These are phyloP conservation scores for Diadumene lineata DNA, from an alignment of 92 coral and sea anemone genomes.

Conservation along the genomic window DNA sequence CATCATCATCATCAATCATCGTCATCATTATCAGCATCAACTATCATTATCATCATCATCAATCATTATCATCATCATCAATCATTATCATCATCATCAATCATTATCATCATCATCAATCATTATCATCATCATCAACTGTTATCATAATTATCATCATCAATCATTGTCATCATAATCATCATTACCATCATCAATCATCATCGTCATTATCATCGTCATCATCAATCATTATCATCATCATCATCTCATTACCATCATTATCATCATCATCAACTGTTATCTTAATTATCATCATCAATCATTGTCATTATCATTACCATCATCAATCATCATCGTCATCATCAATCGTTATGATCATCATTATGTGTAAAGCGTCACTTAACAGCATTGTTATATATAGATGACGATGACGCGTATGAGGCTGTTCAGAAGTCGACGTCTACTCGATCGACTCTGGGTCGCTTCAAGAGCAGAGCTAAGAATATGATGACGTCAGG, in stretches of 20 bases:
- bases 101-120: not conserved
- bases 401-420: constrained; percentile 45
- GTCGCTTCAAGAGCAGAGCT: constrained; percentile 45
- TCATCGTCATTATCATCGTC: not conserved
- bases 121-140: constrained; percentile 5
- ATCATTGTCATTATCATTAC: not conserved
- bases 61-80: not conserved
- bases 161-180: not conserved
- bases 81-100: not conserved
- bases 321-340: not conserved
- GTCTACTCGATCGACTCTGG: constrained; percentile 33
- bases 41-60: constrained; percentile 5
- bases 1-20: too few relatives aligned
- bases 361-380: too few relatives aligned
- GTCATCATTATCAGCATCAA: not conserved
- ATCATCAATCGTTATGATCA: not conserved
- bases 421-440: constrained; percentile 42
- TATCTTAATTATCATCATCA: not conserved
- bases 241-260: not conserved
- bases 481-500: constrained; percentile 39
- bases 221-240: not conserved
- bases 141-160: not conserved
- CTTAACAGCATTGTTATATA: too few relatives aligned
- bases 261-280: not conserved
- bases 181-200: not conserved